Base-by-base conservation (phyloP, 1,140 invertebrate species). In the Charaxes varanes region DNA sequence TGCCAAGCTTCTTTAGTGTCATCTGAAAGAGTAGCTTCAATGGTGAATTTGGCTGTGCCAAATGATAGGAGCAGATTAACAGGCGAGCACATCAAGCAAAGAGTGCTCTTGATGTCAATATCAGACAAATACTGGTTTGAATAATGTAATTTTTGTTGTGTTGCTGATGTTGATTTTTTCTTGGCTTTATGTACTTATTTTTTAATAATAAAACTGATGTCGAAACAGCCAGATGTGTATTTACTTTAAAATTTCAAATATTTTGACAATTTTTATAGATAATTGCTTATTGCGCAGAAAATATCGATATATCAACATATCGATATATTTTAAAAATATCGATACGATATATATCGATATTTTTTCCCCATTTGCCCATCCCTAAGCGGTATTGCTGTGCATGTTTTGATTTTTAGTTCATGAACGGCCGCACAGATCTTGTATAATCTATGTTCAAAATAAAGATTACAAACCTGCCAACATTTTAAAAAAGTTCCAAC, bases 71-170 rank as follows among this genome's bases (percentile, higher is more conserved):
- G 41, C 42, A 36, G 27, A 41, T 41, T 52, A 33, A 52, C 42
- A 26, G 37, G 32, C 21, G 41, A 50, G 34, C 47, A 50, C 35
- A 42, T 50, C 21, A 38, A 50, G 34, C 27, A 43, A 27, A 49
- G 47, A 50, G 47, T 50, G 38, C 38, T 49, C n/a, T 16, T 49
- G 19, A 41, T 48, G 37, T 48, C 45, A 24, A 41, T 47, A 41
- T 12, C 26, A 12, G 30, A 41, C 33, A 42, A 47, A 30, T 41
- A 41, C 21, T 36, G 37, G 32, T 35, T 12, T 31, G 45, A 27
- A 31, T 41, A 41, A 41, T 41, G 23, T 37, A 4, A 37, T 27
- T 37, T 37, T 37, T 37, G 15, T 27, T 26, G 22, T 27, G 35
- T 35, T 35, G 33, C 22, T 35, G 33, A 35, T 35, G 33, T n/a